Evolutionary conservation across 2,888 invertebrate genomes (phyloP).

Genomic region (Agapetus fuscipes): DNA sequence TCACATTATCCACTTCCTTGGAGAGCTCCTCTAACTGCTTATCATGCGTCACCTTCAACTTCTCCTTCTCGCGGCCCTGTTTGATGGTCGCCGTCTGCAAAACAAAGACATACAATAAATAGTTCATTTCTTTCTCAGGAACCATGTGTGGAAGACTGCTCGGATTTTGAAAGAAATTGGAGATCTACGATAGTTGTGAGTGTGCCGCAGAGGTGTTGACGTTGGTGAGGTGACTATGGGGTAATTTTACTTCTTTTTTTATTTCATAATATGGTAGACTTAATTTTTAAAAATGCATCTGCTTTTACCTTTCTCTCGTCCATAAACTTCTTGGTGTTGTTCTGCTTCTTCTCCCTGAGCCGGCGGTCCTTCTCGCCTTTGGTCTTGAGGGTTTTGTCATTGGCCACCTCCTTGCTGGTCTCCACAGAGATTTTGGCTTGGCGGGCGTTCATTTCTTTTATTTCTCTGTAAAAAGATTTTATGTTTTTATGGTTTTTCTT

Average conservation of each 20-base stretch:
- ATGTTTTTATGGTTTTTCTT: no score
- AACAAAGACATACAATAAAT: conserved; percentile 11
- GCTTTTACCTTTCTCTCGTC: conserved; percentile 77
- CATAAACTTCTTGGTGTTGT: conserved; percentile 95
- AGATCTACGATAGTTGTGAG: no score
- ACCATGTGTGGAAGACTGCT: neutral
- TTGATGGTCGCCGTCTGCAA: conserved; percentile 69
- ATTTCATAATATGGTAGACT: no score
- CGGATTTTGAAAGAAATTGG: no score
- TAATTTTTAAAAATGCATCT: no score
- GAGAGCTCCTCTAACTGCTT: conserved; percentile 85
- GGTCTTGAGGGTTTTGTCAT: conserved; percentile 93
- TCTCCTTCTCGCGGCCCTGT: conserved; percentile 85
- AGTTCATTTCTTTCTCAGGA: no score
- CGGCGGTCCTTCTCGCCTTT: conserved; percentile 95
- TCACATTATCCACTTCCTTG: conserved; percentile 78
- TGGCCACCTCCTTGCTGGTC: conserved; percentile 89
- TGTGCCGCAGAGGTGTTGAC: no score
- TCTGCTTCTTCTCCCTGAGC: conserved; percentile 90
- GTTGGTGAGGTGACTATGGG: no score
- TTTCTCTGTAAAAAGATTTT: conserved; percentile 58
- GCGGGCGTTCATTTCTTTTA: conserved; percentile 88
- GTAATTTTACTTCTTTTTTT: no score
- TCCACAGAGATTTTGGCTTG: conserved; percentile 97
- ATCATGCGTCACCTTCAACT: conserved; percentile 83